phyloP scores from a whole-genome alignment of 2,888 invertebrate genomes.

The Pachymerium ferrugineum region DNA sequence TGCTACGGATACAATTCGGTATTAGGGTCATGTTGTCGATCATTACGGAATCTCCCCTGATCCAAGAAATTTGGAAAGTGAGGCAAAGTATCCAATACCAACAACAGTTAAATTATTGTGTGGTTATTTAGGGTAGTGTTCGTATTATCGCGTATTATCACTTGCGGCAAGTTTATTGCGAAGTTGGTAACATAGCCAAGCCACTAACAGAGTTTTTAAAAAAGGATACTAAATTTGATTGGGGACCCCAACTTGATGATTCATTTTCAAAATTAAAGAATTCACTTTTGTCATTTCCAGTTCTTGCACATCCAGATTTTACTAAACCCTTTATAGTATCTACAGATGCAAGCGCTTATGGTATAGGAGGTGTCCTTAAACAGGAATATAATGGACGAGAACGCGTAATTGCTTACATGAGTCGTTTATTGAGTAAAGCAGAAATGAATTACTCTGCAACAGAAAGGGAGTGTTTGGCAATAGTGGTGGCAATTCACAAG shows the following conservation, averaged over 20 bases:
- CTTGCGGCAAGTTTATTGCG: not conserved
- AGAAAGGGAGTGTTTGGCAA: constrained; percentile 35
- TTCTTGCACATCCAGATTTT: not conserved
- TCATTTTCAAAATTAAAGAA: not conserved
- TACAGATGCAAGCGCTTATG: constrained; percentile 32
- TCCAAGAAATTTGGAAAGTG: not conserved
- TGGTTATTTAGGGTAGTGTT: not conserved
- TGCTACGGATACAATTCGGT: not conserved
- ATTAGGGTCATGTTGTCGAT: not conserved
- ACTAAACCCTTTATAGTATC: constrained; percentile 10
- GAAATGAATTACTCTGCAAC: no score
- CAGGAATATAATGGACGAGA: constrained; percentile 4
- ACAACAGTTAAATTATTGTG: not conserved
- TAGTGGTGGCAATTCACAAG: constrained; percentile 30
- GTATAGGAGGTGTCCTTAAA: constrained; percentile 32
- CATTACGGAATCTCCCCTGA: not conserved
- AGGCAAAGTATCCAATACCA: not conserved
- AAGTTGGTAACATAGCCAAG: not conserved
- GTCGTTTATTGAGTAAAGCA: constrained; percentile 30
- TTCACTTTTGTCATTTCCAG: not conserved
- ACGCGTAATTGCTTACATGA: constrained; percentile 27
- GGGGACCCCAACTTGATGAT: not conserved
- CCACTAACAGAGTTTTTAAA: not conserved
- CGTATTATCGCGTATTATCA: not conserved
- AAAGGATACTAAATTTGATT: not conserved